A percentile compares a stretch with the other conserved stretches of the same genome.
Conservation (phyloP, 2,113 vertebrate genomes). For the Macquaria ambigua region DNA sequence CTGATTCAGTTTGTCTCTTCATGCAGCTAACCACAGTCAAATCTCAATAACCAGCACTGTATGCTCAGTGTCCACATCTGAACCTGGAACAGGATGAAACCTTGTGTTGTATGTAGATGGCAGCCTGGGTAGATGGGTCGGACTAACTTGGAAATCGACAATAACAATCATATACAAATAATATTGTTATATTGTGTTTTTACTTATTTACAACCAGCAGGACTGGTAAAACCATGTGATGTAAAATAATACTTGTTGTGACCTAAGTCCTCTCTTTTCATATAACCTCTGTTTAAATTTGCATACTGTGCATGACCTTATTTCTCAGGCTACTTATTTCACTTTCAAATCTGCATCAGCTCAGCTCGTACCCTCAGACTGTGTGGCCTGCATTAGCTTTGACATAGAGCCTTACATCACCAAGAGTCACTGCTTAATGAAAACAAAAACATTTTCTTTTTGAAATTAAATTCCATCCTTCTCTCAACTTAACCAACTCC, state of each 20-base stretch:
- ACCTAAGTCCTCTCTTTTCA: not conserved
- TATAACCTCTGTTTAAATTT: not conserved
- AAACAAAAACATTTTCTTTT: too few relatives aligned
- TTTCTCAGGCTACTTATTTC: slow-evolving; percentile 28
- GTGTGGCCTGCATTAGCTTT: not conserved
- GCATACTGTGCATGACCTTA: not conserved
- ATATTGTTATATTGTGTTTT: not conserved
- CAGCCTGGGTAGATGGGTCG: too few relatives aligned
- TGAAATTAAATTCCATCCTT: too few relatives aligned
- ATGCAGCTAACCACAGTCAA: not conserved
- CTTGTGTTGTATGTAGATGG: not conserved
- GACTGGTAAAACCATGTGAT: too few relatives aligned
- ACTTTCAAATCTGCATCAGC: slow-evolving; percentile 27
- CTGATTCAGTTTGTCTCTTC: slow-evolving; percentile 9
- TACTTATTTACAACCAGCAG: not conserved
- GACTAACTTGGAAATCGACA: not conserved
- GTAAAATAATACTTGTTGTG: not conserved
- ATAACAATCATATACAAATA: not conserved
- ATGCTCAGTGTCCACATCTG: not conserved
- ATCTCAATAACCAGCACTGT: not conserved
- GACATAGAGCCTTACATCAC: not conserved
- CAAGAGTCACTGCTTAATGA: too few relatives aligned
- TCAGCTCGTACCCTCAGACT: not conserved
- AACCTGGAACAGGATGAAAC: not conserved
- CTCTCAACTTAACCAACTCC: too few relatives aligned